These are phyloP conservation scores for Mesembrinibis cayennensis DNA, from an alignment of 2,113 vertebrate species.

Conservation along the genomic window DNA sequence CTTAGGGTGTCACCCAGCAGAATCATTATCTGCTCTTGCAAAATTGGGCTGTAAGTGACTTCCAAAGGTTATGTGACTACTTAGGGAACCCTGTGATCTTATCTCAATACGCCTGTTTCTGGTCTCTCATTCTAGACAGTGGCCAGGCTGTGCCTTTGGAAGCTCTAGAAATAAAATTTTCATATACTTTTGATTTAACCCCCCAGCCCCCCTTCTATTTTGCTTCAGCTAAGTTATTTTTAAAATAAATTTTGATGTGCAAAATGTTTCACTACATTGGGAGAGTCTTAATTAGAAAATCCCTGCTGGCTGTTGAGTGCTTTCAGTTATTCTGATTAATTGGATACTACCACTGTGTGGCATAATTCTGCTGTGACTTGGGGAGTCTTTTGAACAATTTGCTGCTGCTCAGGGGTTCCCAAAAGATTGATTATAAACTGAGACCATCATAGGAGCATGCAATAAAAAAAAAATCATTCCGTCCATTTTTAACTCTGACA, in stretches of 20 bases:
- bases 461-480: background rate
- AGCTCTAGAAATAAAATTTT: background rate
- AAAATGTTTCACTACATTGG: background rate
- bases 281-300: slow-evolving; percentile 21
- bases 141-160: background rate
- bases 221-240: background rate
- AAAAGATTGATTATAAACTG: background rate
- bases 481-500: background rate
- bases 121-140: background rate
- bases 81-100: background rate
- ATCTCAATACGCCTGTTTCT: background rate
- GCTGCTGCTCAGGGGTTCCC: background rate
- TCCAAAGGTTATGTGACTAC: background rate
- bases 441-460: background rate
- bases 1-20: background rate
- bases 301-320: background rate
- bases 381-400: slow-evolving; percentile 15
- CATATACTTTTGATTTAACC: background rate
- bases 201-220: background rate
- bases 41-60: background rate
- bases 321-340: slow-evolving; percentile 15
- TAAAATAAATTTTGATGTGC: background rate
- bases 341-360: background rate
- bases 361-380: background rate
- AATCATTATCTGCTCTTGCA: background rate